A percentile compares a stretch with the other conserved stretches of the same genome.
phyloP scores from a whole-genome alignment of 1,140 invertebrate species.

The Schlechtendalia chinensis region DNA sequence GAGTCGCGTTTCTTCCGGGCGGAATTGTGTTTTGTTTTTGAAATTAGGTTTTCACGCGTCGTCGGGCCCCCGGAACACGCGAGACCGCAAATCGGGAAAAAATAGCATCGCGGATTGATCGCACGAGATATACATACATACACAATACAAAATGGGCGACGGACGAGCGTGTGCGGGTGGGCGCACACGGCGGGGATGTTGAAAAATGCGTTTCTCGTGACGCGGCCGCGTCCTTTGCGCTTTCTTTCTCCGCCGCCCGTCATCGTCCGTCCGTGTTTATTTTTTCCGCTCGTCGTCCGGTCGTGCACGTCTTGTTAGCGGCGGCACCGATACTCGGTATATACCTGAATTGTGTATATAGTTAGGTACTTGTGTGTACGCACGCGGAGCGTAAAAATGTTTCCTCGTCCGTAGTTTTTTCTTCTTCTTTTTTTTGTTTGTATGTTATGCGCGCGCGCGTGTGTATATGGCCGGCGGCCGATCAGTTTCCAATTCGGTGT shows the following conservation, averaged over 20 bases:
- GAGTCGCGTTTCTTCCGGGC: background rate
- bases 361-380: too few species aligned
- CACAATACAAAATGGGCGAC: background rate
- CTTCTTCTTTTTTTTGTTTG: background rate
- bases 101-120: background rate
- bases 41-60: too few species aligned
- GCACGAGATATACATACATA: too few species aligned
- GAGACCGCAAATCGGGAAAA: background rate
- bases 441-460: background rate
- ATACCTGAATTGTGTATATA: background rate
- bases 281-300: background rate
- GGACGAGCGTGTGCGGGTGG: too few species aligned
- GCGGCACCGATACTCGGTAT: too few species aligned
- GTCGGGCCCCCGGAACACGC: too few species aligned
- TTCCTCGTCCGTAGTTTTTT: background rate
- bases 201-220: background rate
- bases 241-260: constrained; percentile 18
- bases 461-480: constrained; percentile 4
- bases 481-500: constrained; percentile 41
- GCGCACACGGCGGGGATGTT: background rate
- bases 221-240: background rate
- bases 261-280: constrained; percentile 13
- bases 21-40: background rate
- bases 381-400: constrained; percentile 31
- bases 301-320: constrained; percentile 39